Percentiles rank a stretch among this genome's conserved stretches.
phyloP scores from a whole-genome alignment of 1,140 invertebrate genomes.

The Hormaphis cornu region DNA sequence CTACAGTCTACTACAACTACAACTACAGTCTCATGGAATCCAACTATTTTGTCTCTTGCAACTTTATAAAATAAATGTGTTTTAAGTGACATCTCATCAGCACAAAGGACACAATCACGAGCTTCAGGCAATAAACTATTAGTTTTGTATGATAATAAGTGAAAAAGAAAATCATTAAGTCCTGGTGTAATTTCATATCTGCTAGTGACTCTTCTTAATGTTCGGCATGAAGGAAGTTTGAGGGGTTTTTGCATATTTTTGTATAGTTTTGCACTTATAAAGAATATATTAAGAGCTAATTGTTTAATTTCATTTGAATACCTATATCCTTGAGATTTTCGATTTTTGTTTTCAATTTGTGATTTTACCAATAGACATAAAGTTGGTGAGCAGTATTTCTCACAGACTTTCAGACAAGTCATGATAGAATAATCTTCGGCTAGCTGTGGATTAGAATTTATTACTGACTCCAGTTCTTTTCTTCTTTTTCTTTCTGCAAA shows the following conservation, averaged over 20 bases:
- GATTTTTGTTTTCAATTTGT: neutral
- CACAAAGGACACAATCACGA: no score
- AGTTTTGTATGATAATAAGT: no score
- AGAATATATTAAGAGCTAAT: neutral
- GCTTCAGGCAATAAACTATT: no score
- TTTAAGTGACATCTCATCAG: no score
- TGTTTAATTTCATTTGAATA: conserved; percentile 2
- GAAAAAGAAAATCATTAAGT: no score
- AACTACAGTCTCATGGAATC: no score
- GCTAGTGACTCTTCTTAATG: neutral
- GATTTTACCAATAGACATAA: neutral
- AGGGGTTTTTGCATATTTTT: neutral
- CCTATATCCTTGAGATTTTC: neutral
- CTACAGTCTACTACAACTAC: no score
- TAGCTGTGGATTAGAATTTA: neutral
- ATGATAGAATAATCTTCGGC: neutral
- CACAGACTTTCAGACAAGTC: neutral
- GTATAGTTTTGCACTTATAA: neutral
- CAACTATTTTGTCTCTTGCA: no score
- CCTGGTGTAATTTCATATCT: neutral
- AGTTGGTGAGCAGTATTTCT: neutral
- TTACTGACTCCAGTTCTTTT: neutral
- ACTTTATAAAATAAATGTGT: no score
- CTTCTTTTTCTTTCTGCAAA: neutral
- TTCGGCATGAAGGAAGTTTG: neutral